A percentile compares a stretch with the other conserved stretches of the same genome.
phyloP scores from a whole-genome alignment of 2,797 vertebrate species.

The Enteromius thamalakanensis region DNA sequence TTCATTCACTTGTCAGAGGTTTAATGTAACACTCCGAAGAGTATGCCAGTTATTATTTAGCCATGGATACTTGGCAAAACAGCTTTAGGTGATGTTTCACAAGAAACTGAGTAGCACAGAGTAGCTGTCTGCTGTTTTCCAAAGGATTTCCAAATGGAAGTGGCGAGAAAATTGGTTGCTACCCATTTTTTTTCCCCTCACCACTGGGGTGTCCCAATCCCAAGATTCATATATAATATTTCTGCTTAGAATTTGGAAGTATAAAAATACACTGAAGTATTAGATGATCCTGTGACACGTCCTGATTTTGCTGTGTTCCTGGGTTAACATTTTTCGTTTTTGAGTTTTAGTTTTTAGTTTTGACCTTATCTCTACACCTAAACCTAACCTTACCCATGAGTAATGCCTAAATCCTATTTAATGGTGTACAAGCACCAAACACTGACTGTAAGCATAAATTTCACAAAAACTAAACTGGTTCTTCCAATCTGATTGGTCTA shows the following conservation, averaged over 20 bases:
- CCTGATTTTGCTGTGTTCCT: too few species aligned
- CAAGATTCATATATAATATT: conserved; percentile 2
- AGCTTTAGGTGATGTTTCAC: conserved; percentile 64
- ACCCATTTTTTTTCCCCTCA: background rate
- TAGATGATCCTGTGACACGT: background rate
- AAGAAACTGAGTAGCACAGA: conserved; percentile 63
- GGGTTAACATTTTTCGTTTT: too few species aligned
- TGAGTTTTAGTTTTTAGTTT: too few species aligned
- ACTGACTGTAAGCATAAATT: too few species aligned
- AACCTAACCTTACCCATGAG: too few species aligned
- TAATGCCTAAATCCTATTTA: too few species aligned
- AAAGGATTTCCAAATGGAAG: conserved; percentile 21
- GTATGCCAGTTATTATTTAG: conserved; percentile 74
- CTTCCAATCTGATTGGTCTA: too few species aligned
- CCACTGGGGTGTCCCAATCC: conserved; percentile 1
- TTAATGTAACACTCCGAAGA: conserved; percentile 73
- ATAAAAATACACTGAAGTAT: background rate
- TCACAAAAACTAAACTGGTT: too few species aligned
- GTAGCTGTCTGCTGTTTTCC: conserved; percentile 70
- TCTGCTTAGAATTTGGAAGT: background rate
- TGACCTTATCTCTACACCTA: too few species aligned
- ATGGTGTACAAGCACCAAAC: too few species aligned
- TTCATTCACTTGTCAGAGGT: conserved; percentile 72
- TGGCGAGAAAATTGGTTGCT: background rate
- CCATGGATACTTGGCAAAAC: conserved; percentile 75